Conservation (phyloP, 2,113 vertebrate genomes). For the Piaya cayana region DNA sequence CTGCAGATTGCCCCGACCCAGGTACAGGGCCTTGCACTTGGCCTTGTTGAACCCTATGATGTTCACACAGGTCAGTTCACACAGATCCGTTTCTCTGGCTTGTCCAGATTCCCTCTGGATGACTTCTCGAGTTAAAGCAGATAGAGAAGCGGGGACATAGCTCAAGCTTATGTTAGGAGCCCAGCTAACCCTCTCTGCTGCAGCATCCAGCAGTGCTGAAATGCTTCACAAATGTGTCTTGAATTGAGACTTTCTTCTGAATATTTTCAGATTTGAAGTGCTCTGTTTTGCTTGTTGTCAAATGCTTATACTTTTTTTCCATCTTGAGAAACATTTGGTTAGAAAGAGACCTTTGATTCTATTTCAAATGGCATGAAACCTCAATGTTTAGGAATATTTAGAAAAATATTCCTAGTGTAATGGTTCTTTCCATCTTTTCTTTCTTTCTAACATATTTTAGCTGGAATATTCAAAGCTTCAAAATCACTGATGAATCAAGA, state of each 20-base stretch:
- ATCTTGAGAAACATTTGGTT: background rate
- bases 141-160: background rate
- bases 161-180: background rate
- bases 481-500: background rate
- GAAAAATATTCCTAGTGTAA: background rate
- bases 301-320: background rate
- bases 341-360: background rate
- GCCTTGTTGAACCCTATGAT: too few species aligned
- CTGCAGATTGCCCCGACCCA: too few species aligned
- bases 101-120: too few species aligned
- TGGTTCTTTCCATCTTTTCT: rapidly evolving
- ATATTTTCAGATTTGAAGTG: background rate
- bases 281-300: background rate
- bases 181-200: background rate
- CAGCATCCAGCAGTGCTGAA: background rate
- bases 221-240: background rate
- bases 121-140: background rate
- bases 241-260: background rate
- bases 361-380: background rate
- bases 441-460: background rate
- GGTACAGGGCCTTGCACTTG: too few species aligned
- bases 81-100: too few species aligned
- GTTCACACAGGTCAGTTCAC: too few species aligned
- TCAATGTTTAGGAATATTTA: background rate
- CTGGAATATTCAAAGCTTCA: background rate